Conservation (phyloP, 1,140 invertebrate genomes). For the Tetramorium simillimum region DNA sequence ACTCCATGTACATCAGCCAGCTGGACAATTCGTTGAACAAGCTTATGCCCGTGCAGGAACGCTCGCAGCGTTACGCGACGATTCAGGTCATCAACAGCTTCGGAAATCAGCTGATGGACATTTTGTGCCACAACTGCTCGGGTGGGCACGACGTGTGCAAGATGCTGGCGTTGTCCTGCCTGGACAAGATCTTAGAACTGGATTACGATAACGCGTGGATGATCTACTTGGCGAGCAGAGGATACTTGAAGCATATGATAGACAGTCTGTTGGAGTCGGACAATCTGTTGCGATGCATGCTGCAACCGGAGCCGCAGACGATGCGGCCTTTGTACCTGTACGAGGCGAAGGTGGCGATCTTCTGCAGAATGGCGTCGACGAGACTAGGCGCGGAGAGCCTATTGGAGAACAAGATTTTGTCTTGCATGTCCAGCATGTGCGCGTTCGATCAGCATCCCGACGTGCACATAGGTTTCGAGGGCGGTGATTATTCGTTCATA, state of each 20-base stretch:
- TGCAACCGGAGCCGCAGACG: conserved; percentile 90
- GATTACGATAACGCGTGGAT: conserved; percentile 91
- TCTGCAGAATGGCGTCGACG: conserved; percentile 90
- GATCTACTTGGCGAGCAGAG: conserved; percentile 90
- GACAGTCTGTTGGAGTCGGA: conserved; percentile 92
- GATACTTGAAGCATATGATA: conserved; percentile 94
- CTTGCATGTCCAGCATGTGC: conserved; percentile 91
- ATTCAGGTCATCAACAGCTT: conserved; percentile 89
- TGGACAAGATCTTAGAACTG: conserved; percentile 92
- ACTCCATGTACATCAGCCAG: conserved; percentile 86
- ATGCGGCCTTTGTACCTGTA: conserved; percentile 94
- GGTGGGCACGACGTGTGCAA: conserved; percentile 95
- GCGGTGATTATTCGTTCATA: conserved; percentile 85
- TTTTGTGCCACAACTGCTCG: conserved; percentile 94
- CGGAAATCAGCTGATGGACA: conserved; percentile 93
- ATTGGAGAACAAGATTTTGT: conserved; percentile 90
- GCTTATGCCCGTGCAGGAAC: conserved; percentile 82
- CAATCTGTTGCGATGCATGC: conserved; percentile 88
- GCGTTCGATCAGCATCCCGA: conserved; percentile 93
- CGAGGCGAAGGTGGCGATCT: conserved; percentile 94
- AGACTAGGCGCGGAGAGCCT: conserved; percentile 91
- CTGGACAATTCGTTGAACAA: conserved; percentile 87
- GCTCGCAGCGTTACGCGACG: conserved; percentile 79
- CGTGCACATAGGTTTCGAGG: conserved; percentile 84
- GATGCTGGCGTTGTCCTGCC: conserved; percentile 93